Evolutionary conservation across 2,888 invertebrate species (phyloP), one percentile per base, ranked within the genome.

Genomic region (Hirtodrosophila cameraria): DNA sequence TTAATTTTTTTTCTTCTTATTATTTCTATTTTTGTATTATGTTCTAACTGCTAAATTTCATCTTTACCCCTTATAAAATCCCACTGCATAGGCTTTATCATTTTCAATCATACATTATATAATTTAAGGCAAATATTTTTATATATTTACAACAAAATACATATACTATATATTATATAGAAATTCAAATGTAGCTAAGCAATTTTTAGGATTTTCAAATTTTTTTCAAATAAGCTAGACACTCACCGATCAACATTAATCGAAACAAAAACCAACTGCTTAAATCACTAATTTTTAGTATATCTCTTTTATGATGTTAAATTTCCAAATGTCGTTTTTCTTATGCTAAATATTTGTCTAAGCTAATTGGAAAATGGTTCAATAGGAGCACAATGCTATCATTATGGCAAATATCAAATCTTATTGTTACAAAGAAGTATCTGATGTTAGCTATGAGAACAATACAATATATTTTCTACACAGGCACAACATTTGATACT

Each of bases 131-230:
- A 31, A 35, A 15, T 15, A 25, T 45, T 36, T 42, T 35, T 53
- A 45, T 25, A 41, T 31, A 7, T 28, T 45, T 43, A 35, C 18
- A 33, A 42, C 9, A 36, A n/a, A n/a, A n/a, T 11, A 35, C 13
- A 38, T 20, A 9, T 28, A 43, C 31, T n/a, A 12, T 36, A 38
- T 50, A 23, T 25, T 49, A n/a, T n/a, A 35, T 46, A 48, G 23
- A 39, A 52, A 57, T 49, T 49, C 35, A 74, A 66, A 45, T 66
- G 50, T 82, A 83, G 67, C 59, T 79, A 82, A 79, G 86, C 62
- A 79, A 79, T 71, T 75, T 74, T 61, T 85, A 85, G 75, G 79
- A 82, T 85, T 78, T 81, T 82, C 53, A 71, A 85, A 82, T 63
- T 81, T 48, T 52, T 20, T 23, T 60, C 41, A 12, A 30, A 25